Percentiles rank a stretch among this genome's conserved stretches.
These are phyloP conservation scores for Trissoscelio sp. DNA, from an alignment of 2,888 invertebrate species.

Conservation along the genomic window DNA sequence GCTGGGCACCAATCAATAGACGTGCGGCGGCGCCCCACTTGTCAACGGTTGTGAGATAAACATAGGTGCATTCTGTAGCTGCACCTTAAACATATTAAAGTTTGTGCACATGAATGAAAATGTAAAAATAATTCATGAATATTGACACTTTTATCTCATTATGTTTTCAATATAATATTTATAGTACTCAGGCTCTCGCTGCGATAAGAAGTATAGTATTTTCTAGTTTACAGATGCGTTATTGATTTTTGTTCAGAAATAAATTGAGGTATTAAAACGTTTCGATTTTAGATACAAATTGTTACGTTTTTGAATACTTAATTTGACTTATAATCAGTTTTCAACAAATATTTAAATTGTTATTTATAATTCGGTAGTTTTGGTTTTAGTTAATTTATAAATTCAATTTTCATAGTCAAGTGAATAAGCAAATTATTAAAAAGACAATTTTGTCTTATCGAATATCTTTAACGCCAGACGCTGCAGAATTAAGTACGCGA, in stretches of 20 bases:
- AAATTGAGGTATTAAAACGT: no score
- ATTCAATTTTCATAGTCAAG: no score
- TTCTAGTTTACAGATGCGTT: not conserved
- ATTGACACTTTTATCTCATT: slow-evolving; percentile 19
- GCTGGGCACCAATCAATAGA: slow-evolving; percentile 78
- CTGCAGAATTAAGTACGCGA: slow-evolving; percentile 20
- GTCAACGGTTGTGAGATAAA: slow-evolving; percentile 76
- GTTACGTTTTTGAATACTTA: no score
- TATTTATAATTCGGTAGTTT: no score
- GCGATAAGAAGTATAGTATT: not conserved
- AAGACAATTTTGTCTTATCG: slow-evolving; percentile 6
- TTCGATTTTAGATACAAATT: no score
- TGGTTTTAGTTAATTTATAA: no score
- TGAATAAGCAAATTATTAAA: not conserved
- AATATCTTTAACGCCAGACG: slow-evolving; percentile 27
- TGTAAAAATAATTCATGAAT: slow-evolving; percentile 33
- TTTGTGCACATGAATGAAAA: slow-evolving; percentile 36
- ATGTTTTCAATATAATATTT: not conserved
- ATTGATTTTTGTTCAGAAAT: no score
- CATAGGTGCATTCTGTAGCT: slow-evolving; percentile 65
- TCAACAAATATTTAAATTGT: no score
- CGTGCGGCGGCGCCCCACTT: slow-evolving; percentile 78
- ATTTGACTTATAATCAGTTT: no score
- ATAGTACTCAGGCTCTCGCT: no score
- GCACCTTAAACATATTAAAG: slow-evolving; percentile 55